phyloP scores from a whole-genome alignment of 2,113 vertebrate species.

The Apaloderma vittatum region DNA sequence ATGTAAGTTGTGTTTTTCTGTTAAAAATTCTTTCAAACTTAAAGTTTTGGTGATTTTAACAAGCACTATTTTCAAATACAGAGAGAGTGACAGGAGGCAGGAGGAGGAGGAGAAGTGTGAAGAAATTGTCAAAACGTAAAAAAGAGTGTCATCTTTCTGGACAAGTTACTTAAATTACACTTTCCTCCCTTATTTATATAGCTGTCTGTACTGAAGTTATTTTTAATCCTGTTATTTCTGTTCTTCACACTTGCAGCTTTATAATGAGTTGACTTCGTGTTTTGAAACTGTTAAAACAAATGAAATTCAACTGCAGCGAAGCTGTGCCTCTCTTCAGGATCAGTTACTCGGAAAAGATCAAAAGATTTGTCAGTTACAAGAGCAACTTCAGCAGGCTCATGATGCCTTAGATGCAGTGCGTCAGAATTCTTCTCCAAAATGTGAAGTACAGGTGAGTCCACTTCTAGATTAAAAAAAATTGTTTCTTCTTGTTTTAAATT shows the following conservation, averaged over 20 bases:
- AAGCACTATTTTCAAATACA: neutral
- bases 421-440: slow-evolving; percentile 73
- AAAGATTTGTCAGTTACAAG: slow-evolving; percentile 83
- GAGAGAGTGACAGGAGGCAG: no score
- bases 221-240: neutral
- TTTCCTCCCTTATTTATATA: neutral
- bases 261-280: slow-evolving; percentile 87
- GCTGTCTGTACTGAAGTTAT: neutral
- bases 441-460: slow-evolving; percentile 76
- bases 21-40: neutral
- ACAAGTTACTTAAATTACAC: no score
- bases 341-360: slow-evolving; percentile 85
- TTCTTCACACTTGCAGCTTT: slow-evolving; percentile 81
- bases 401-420: slow-evolving; percentile 16
- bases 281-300: slow-evolving; percentile 87
- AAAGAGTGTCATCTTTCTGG: neutral
- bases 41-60: neutral
- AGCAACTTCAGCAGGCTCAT: slow-evolving; percentile 76
- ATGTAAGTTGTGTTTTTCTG: neutral
- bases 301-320: slow-evolving; percentile 84
- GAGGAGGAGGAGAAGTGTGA: neutral
- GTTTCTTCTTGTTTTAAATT: neutral
- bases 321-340: slow-evolving; percentile 80
- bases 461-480: neutral
- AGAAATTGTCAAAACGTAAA: neutral